A percentile compares a stretch with the other conserved stretches of the same genome.
Evolutionary conservation across 2,888 invertebrate species (phyloP).

Genomic region (Drosophila bunnanda): DNA sequence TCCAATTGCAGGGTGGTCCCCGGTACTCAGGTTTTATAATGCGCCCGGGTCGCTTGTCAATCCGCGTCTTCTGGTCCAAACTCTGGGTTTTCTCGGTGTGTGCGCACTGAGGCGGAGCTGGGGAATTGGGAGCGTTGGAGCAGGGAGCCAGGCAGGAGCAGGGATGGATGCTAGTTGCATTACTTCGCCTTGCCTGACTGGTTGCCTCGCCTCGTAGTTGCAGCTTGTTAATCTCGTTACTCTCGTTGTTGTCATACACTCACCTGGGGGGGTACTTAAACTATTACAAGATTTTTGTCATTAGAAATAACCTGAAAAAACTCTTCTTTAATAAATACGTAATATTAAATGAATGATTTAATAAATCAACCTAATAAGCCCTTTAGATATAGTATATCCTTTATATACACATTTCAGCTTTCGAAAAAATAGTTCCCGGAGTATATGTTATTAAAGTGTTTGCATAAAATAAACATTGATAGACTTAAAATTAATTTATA

Average conservation of each 20-base stretch:
- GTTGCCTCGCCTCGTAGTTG: constrained; percentile 68
- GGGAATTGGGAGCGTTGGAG: constrained; percentile 7
- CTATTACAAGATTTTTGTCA: background rate
- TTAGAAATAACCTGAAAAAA: no score
- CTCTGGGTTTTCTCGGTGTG: constrained; percentile 32
- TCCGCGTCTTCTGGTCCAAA: constrained; percentile 40
- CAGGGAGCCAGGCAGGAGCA: constrained; percentile 2
- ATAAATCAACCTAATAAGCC: no score
- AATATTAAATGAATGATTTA: no score
- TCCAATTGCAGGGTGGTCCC: constrained; percentile 77
- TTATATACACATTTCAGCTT: no score
- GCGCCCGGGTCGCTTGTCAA: constrained; percentile 76
- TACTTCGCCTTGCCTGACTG: constrained; percentile 49
- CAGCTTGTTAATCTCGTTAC: constrained; percentile 68
- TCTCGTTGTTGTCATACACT: constrained; percentile 46
- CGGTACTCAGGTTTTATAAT: constrained; percentile 70
- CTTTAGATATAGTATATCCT: no score
- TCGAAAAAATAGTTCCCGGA: no score
- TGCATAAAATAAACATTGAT: no score
- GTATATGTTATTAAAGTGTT: no score
- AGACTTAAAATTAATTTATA: no score
- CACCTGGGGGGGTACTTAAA: background rate
- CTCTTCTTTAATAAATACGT: no score
- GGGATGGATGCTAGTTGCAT: constrained; percentile 51
- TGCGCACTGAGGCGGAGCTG: constrained; percentile 64